These are phyloP conservation scores for Cariama cristata DNA, from an alignment of 2,113 vertebrate genomes.

Conservation along the genomic window DNA sequence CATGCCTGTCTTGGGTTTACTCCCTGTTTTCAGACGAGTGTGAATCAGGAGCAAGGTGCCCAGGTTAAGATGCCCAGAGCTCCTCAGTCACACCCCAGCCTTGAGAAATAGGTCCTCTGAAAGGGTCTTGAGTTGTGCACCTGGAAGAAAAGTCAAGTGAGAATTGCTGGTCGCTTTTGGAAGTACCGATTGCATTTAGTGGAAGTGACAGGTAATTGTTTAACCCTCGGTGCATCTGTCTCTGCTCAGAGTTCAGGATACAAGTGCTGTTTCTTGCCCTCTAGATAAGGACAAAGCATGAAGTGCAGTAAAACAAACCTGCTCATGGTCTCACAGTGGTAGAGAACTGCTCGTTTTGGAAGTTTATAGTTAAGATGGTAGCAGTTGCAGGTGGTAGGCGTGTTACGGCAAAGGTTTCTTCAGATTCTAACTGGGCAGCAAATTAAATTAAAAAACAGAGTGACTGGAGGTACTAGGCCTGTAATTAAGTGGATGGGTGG, in stretches of 20 bases:
- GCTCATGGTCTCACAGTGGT: background rate
- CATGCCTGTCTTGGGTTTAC: background rate
- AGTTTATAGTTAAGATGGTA: background rate
- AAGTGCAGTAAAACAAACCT: background rate
- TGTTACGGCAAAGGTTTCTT: slow-evolving; percentile 38
- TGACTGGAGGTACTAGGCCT: slow-evolving; percentile 24
- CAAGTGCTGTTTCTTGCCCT: background rate
- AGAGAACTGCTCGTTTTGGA: background rate
- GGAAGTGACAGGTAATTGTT: background rate
- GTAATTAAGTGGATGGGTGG: slow-evolving; percentile 59
- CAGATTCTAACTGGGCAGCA: slow-evolving; percentile 29
- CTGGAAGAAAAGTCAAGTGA: background rate
- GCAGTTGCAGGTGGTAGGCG: background rate
- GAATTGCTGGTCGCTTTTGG: background rate
- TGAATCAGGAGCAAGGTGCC: background rate
- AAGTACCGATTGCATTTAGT: background rate
- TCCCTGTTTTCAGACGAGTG: rapidly evolving
- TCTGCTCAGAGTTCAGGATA: background rate
- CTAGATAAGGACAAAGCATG: background rate
- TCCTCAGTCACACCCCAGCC: background rate
- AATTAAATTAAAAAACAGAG: slow-evolving; percentile 46
- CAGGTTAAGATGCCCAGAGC: background rate
- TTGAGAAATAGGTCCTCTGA: background rate
- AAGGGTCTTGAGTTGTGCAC: background rate
- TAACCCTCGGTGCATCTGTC: background rate